phyloP scores from a whole-genome alignment of 1,140 invertebrate species.

The Drosophila trapezifrons region DNA sequence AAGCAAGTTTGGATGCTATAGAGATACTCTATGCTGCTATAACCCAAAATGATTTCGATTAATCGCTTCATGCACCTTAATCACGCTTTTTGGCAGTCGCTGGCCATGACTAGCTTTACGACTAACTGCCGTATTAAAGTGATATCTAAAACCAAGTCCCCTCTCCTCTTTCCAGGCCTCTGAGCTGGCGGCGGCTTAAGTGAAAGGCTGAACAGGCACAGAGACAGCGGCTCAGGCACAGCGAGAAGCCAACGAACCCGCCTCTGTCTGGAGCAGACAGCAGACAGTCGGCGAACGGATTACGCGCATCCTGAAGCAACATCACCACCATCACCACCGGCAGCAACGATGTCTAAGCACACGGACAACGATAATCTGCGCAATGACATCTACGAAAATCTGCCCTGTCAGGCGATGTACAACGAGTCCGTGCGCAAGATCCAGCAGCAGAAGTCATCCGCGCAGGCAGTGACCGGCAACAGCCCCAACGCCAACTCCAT shows the following conservation, averaged over 20 bases:
- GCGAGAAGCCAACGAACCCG: constrained; percentile 44
- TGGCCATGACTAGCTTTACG: constrained; percentile 11
- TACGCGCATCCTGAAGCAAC: constrained; percentile 50
- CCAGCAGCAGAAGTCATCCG: constrained; percentile 64
- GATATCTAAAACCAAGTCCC: constrained; percentile 13
- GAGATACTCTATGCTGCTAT: too few species aligned
- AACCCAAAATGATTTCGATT: neutral
- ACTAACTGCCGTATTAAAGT: constrained; percentile 4
- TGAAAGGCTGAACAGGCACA: constrained; percentile 40
- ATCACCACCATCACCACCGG: constrained; percentile 4
- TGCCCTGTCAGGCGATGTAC: constrained; percentile 84
- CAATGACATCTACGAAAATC: constrained; percentile 84
- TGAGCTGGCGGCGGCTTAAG: constrained; percentile 25
- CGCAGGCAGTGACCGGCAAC: constrained; percentile 46
- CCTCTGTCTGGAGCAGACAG: constrained; percentile 16
- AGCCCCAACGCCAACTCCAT: constrained; percentile 73
- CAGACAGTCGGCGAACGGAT: constrained; percentile 48
- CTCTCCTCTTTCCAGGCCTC: constrained; percentile 45
- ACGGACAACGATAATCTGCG: constrained; percentile 83
- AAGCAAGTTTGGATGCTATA: neutral
- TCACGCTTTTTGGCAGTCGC: constrained; percentile 16
- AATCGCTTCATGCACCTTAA: neutral
- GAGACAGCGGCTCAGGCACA: too few species aligned
- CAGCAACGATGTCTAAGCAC: constrained; percentile 78
- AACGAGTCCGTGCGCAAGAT: constrained; percentile 83